These are phyloP conservation scores for Tauraco hartlaubi DNA, from an alignment of 2,797 vertebrate species.

Conservation along the genomic window DNA sequence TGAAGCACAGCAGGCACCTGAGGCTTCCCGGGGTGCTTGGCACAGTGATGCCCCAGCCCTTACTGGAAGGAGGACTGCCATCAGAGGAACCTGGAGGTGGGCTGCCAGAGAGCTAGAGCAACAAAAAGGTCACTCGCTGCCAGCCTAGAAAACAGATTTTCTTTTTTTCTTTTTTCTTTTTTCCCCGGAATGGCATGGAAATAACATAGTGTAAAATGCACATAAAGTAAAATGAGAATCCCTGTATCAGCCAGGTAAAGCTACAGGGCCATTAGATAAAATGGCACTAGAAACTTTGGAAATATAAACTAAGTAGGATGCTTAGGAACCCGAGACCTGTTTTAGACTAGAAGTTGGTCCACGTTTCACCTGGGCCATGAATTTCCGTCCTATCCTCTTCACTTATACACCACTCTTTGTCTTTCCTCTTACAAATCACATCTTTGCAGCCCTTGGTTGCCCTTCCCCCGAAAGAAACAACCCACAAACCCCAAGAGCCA, in stretches of 20 bases:
- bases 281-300: not conserved
- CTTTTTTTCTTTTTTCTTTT: not conserved
- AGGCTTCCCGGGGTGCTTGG: not conserved
- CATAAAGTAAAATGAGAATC: not conserved
- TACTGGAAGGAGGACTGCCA: not conserved
- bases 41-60: not conserved
- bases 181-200: not conserved
- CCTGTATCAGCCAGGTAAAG: not conserved
- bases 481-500: not conserved
- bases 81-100: not conserved
- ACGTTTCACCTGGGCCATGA: not conserved
- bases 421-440: not conserved
- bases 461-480: not conserved
- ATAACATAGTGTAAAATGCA: not conserved
- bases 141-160: not conserved
- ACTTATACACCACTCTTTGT: rapidly evolving
- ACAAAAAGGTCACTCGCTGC: not conserved
- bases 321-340: not conserved
- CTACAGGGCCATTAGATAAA: not conserved
- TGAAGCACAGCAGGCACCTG: not conserved
- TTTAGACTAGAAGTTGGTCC: not conserved
- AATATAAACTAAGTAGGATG: not conserved
- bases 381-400: not conserved
- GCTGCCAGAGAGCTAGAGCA: not conserved
- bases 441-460: not conserved